phyloP scores from a whole-genome alignment of 2,113 vertebrate species.

The Rhinoderma darwinii region DNA sequence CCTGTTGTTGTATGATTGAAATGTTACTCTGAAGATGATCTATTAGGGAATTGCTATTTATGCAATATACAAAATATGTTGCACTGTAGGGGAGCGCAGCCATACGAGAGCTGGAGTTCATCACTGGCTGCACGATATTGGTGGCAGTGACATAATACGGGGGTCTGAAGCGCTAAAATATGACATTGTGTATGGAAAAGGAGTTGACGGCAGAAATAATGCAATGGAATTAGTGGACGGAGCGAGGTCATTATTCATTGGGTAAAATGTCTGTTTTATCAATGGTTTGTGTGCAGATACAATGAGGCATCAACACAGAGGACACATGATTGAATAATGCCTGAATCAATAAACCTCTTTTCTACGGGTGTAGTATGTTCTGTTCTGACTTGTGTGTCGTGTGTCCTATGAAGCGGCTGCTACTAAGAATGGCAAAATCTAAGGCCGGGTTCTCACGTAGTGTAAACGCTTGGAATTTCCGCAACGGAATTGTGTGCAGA shows the following conservation, averaged over 20 bases:
- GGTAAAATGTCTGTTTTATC: conserved; percentile 5
- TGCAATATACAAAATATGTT: not conserved
- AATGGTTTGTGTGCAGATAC: conserved; percentile 13
- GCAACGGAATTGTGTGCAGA: too few relatives aligned
- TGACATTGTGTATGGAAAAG: not conserved
- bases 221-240: not conserved
- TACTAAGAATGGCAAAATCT: too few relatives aligned
- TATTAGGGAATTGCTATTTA: not conserved
- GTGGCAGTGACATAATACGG: not conserved
- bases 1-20: not conserved
- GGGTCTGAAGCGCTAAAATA: not conserved
- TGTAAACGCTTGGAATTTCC: too few relatives aligned
- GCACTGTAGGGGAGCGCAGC: not conserved
- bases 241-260: not conserved
- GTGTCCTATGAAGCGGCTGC: too few relatives aligned
- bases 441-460: too few relatives aligned
- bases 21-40: not conserved
- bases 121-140: not conserved
- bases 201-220: not conserved
- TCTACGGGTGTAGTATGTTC: not conserved
- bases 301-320: conserved; percentile 5
- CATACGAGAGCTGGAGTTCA: not conserved
- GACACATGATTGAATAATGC: conserved; percentile 13
- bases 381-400: not conserved
- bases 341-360: conserved; percentile 48